A percentile compares a stretch with the other conserved stretches of the same genome.
phyloP scores from a whole-genome alignment of 2,797 vertebrate species.

The Chromis chromis region DNA sequence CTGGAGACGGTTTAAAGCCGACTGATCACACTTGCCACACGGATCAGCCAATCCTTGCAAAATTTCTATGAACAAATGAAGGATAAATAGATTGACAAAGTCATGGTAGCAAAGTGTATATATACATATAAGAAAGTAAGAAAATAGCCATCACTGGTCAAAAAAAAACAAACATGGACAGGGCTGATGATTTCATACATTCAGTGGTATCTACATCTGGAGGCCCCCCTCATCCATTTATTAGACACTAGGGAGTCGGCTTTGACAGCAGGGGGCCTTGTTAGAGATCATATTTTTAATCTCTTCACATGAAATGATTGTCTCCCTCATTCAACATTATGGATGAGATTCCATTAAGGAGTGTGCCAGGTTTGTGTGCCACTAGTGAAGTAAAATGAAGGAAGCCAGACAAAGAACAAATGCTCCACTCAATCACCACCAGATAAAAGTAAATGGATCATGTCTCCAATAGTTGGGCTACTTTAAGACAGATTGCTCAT shows the following conservation, averaged over 20 bases:
- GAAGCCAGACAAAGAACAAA: slow-evolving; percentile 68
- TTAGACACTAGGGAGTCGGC: slow-evolving; percentile 25
- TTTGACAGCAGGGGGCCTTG: slow-evolving; percentile 54
- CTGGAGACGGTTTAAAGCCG: too few species aligned
- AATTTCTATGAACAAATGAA: too few species aligned
- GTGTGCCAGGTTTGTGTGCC: slow-evolving; percentile 77
- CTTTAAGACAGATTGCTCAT: slow-evolving; percentile 72
- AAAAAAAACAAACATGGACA: neutral
- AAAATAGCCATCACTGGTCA: too few species aligned
- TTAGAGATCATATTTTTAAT: slow-evolving; percentile 69
- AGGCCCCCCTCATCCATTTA: slow-evolving; percentile 31
- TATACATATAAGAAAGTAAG: too few species aligned
- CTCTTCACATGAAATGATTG: slow-evolving; percentile 68
- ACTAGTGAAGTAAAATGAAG: slow-evolving; percentile 76
- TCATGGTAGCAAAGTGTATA: too few species aligned
- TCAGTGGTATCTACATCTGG: slow-evolving; percentile 30
- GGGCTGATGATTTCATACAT: neutral
- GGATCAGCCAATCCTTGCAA: too few species aligned
- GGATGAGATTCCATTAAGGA: slow-evolving; percentile 74
- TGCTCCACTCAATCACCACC: slow-evolving; percentile 74
- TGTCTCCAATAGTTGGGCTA: slow-evolving; percentile 66
- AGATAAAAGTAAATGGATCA: slow-evolving; percentile 81
- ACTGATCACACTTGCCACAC: too few species aligned
- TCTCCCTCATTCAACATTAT: slow-evolving; percentile 70
- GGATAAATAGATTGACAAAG: too few species aligned